A percentile compares a stretch with the other conserved stretches of the same genome.
These are phyloP conservation scores for Drosophila kuntzei DNA, from an alignment of 2,888 invertebrate species.

Conservation along the genomic window DNA sequence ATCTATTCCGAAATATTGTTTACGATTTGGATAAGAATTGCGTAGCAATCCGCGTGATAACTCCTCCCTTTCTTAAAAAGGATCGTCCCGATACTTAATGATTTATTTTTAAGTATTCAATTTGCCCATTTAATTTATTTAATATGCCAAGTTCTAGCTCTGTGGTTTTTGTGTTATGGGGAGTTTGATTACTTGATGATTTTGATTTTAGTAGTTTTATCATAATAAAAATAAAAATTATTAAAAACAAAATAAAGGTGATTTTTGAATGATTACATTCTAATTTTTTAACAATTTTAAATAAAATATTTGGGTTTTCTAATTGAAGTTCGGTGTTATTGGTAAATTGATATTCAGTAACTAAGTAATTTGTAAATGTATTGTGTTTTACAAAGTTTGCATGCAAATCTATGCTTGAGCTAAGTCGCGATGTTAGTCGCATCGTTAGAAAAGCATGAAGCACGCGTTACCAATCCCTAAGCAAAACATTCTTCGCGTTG, in stretches of 20 bases:
- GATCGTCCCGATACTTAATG: neutral
- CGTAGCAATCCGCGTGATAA: no score
- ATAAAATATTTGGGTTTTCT: neutral
- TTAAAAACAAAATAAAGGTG: neutral
- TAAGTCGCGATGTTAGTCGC: no score
- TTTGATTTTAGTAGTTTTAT: neutral
- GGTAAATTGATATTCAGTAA: neutral
- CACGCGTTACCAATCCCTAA: no score
- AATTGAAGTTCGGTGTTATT: neutral
- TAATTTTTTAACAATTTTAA: neutral
- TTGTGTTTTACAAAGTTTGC: no score
- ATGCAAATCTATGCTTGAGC: no score
- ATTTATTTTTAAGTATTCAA: neutral
- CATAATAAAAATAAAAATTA: neutral
- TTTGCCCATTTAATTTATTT: neutral
- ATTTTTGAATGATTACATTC: conserved; percentile 1
- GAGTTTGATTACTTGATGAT: neutral
- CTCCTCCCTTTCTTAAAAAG: conserved; percentile 1
- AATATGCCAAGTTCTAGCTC: neutral
- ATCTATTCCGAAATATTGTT: no score
- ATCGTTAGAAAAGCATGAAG: no score
- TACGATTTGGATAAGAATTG: no score
- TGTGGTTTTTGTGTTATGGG: neutral
- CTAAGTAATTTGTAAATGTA: neutral
- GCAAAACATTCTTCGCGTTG: no score